These are phyloP conservation scores for Palythoa grandiflora DNA, from an alignment of 92 coral and sea anemone genomes.

Conservation along the genomic window DNA sequence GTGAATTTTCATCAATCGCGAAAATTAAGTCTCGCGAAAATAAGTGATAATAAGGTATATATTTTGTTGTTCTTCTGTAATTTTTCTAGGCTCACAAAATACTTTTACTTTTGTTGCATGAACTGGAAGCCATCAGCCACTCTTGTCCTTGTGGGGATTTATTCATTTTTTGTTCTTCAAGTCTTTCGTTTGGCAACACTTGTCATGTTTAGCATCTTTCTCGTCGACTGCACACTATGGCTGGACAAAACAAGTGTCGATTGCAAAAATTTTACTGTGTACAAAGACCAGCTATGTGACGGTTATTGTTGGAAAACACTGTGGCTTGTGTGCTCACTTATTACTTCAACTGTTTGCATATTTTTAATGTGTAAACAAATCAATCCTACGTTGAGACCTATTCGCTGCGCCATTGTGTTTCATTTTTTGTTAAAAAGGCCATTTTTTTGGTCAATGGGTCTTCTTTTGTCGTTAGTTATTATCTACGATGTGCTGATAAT, in stretches of 20 bases:
- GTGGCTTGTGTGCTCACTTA: slow-evolving; percentile 67
- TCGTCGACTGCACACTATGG: slow-evolving; percentile 70
- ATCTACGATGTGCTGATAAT: slow-evolving; percentile 64
- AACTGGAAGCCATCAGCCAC: neutral
- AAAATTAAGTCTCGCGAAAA: too few relatives aligned
- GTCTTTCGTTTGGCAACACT: slow-evolving; percentile 63
- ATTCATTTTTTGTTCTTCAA: slow-evolving; percentile 46
- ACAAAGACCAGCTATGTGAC: slow-evolving; percentile 51
- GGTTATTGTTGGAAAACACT: slow-evolving; percentile 74
- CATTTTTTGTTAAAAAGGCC: slow-evolving; percentile 50
- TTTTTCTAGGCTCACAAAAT: too few relatives aligned
- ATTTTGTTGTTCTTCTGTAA: too few relatives aligned
- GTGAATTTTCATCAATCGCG: too few relatives aligned
- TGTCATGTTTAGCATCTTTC: slow-evolving; percentile 70
- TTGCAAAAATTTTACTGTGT: slow-evolving; percentile 66
- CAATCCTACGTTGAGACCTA: slow-evolving; percentile 57
- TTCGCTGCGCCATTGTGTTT: slow-evolving; percentile 8
- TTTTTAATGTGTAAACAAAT: slow-evolving; percentile 27
- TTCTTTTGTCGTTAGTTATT: slow-evolving; percentile 38
- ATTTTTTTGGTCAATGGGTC: slow-evolving; percentile 70
- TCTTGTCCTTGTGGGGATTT: neutral
- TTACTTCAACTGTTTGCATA: slow-evolving; percentile 47
- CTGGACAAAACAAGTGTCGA: slow-evolving; percentile 67
- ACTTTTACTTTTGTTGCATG: neutral
- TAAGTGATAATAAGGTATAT: too few relatives aligned